Base-by-base conservation (phyloP, 2,888 invertebrate genomes). In the Tetheella fluctuosa region DNA sequence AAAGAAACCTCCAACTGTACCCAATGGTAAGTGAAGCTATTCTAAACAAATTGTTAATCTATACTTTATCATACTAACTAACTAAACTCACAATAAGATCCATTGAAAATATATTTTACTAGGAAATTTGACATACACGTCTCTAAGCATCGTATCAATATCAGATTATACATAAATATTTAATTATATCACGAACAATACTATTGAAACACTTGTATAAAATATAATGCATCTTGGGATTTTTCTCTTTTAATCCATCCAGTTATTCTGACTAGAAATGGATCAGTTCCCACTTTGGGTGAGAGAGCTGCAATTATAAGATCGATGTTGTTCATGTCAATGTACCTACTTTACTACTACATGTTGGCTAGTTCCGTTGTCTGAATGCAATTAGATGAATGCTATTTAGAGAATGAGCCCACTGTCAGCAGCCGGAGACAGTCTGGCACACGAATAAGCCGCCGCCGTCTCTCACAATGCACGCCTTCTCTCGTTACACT, bases 1-100 rank as follows among this genome's bases (percentile, higher is more conserved):
- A 87, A 99, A 98, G 96, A 99, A 99, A 95, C 97, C 98, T 79
- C 96, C 97, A 76, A 95, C 97, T 80, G 95, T 98, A 89, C 97
- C 98, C 80, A 96, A 97, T 94, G 98, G 98, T 98, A 94, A 96
- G 97, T 86, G 68, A 59, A 54, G 57, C 42, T 42, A 4, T 37
- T 37, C 13, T 15, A 37, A 39, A 39, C 42, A 48, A 20, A 15
- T 1, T 48, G 2, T 17, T 48, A 17, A 48, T 48, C 13, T 39
- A 13, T 2, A 15, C 7, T 6, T 42, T 48, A 7, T 39, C 15
- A 6, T 48, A 17, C 42, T 48, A 10, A 2, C 17, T 17, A 4
- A 17, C n/a, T 48, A 8, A 48, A 17, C 42, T 42, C 8, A 42
- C 7, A 42, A 42, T 7, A 7, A 13, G 12, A 34, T 34, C 34